Conservation (phyloP, 2,797 vertebrate species). For the Macrochelys suwanniensis region DNA sequence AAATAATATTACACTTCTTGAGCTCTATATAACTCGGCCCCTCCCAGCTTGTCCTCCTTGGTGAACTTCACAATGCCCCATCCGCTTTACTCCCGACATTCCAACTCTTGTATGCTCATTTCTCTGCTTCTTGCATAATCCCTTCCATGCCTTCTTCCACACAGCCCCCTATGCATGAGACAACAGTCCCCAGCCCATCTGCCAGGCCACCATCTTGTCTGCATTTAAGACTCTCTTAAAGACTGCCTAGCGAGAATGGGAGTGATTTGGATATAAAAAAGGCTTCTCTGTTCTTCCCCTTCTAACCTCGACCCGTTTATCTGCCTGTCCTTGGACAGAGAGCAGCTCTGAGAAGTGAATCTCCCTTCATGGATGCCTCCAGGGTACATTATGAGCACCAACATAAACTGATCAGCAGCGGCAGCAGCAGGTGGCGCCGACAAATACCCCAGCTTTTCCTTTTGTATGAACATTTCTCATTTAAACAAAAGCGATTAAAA, state of each 20-base stretch:
- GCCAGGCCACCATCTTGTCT: neutral
- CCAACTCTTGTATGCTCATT: neutral
- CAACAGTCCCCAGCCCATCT: neutral
- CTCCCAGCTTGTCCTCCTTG: neutral
- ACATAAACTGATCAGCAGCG: neutral
- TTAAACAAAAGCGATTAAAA: neutral
- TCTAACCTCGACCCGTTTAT: neutral
- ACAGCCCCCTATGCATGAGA: neutral
- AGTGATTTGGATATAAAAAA: neutral
- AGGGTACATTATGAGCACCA: neutral
- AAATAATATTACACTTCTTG: neutral
- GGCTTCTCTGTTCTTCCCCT: neutral
- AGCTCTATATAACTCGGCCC: neutral
- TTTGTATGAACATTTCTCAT: neutral
- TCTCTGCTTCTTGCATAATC: neutral
- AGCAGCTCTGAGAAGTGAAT: neutral
- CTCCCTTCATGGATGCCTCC: neutral
- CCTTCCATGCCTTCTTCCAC: neutral
- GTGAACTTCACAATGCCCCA: neutral
- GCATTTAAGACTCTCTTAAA: too few species aligned
- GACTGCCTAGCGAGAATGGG: neutral
- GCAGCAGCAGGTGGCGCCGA: neutral
- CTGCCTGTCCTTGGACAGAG: rapidly evolving
- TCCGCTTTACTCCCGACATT: neutral
- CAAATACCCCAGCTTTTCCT: neutral